Conservation (phyloP, 2,797 vertebrate genomes). For the Sebastes dallii region DNA sequence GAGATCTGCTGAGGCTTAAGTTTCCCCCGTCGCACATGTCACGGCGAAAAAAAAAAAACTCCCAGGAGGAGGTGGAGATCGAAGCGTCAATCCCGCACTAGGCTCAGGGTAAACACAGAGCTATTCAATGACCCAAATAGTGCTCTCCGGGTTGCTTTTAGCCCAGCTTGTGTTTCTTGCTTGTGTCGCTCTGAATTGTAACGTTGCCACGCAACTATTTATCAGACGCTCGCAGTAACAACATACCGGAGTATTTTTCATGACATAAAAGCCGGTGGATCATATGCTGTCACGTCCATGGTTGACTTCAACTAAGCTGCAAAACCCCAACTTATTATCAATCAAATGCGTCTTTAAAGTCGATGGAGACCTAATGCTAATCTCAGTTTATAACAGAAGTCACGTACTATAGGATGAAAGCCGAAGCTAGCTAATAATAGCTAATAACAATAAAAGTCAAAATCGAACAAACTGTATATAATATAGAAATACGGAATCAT, state of each 20-base stretch:
- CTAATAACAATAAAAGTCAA: not conserved
- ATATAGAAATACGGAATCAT: not conserved
- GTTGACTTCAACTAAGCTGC: slow-evolving; percentile 13
- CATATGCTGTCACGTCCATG: slow-evolving; percentile 31
- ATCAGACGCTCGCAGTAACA: slow-evolving; percentile 44
- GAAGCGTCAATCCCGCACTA: slow-evolving; percentile 68
- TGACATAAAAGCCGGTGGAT: slow-evolving; percentile 46
- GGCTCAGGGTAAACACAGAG: slow-evolving; percentile 71
- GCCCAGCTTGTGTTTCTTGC: slow-evolving; percentile 60
- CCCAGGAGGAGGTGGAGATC: slow-evolving; percentile 67
- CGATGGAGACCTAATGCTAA: not conserved
- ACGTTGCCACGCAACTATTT: slow-evolving; percentile 66
- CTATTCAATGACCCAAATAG: slow-evolving; percentile 71
- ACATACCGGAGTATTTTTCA: slow-evolving; percentile 51
- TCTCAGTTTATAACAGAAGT: slow-evolving; percentile 1
- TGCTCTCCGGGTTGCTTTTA: slow-evolving; percentile 58
- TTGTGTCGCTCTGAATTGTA: slow-evolving; percentile 57
- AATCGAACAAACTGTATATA: no score
- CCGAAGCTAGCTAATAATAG: not conserved
- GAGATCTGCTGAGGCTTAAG: slow-evolving; percentile 77
- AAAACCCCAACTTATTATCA: not conserved
- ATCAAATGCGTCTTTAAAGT: not conserved
- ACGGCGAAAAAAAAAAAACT: slow-evolving; percentile 73
- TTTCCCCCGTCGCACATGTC: slow-evolving; percentile 72
- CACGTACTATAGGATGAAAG: not conserved